A percentile compares a stretch with the other conserved stretches of the same genome.
Evolutionary conservation across 2,113 vertebrate genomes (phyloP).

Genomic region (Dolichallabes microphthalmus): DNA sequence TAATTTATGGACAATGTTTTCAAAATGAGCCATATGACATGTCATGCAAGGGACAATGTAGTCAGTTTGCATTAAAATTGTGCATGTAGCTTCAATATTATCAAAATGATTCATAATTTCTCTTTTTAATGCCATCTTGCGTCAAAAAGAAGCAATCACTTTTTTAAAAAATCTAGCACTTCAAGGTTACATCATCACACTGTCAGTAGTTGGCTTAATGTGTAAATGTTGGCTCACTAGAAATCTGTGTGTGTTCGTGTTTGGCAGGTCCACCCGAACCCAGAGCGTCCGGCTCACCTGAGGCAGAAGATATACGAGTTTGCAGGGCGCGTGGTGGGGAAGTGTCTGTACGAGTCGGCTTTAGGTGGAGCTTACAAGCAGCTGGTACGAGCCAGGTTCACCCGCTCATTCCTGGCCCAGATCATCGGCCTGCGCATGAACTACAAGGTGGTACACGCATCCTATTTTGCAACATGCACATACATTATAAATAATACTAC

Average conservation of each 20-base stretch:
- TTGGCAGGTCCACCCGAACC: slow-evolving; percentile 91
- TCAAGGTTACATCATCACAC: background rate
- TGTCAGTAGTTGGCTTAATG: background rate
- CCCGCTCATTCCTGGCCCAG: slow-evolving; percentile 96
- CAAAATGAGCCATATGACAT: background rate
- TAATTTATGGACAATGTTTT: background rate
- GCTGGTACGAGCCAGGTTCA: slow-evolving; percentile 93
- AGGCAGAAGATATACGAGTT: slow-evolving; percentile 95
- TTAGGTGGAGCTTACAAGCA: slow-evolving; percentile 93
- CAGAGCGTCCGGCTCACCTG: slow-evolving; percentile 80
- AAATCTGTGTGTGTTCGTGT: slow-evolving; percentile 9
- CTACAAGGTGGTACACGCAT: slow-evolving; percentile 79
- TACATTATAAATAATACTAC: background rate
- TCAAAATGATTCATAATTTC: too few relatives aligned
- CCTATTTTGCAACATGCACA: background rate
- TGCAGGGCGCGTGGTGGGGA: slow-evolving; percentile 91
- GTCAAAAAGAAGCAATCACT: background rate
- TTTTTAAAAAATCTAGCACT: background rate
- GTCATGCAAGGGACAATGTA: background rate
- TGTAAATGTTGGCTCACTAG: background rate
- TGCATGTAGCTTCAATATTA: background rate
- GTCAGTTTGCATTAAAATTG: background rate
- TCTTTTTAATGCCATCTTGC: background rate
- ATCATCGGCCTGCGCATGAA: slow-evolving; percentile 98
- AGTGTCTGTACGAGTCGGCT: slow-evolving; percentile 97